A percentile compares a stretch with the other conserved stretches of the same genome.
Conservation (phyloP, 2,797 vertebrate genomes). For the Acanthiza pusilla region DNA sequence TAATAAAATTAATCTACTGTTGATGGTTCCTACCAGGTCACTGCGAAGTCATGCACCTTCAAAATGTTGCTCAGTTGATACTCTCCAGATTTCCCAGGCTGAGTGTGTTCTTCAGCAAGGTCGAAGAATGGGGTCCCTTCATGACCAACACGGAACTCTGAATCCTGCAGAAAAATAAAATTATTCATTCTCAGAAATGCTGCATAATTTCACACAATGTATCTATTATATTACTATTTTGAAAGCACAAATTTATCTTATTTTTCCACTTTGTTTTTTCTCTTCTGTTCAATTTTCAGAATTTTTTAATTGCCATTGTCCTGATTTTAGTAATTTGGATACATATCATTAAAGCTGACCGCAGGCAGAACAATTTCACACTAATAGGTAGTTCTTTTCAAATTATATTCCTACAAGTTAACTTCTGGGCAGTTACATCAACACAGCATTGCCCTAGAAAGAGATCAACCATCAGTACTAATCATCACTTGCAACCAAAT, state of each 20-base stretch:
- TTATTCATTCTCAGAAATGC: not conserved
- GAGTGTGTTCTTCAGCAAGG: not conserved
- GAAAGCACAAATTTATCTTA: not conserved
- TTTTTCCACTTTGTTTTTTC: not conserved
- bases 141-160: slow-evolving; percentile 51
- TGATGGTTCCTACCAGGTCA: slow-evolving; percentile 69
- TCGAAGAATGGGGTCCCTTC: not conserved
- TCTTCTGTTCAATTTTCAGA: not conserved
- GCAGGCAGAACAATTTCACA: not conserved
- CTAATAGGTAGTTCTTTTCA: not conserved
- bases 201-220: not conserved
- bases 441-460: not conserved
- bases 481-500: not conserved
- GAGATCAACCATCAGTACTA: not conserved
- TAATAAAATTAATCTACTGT: not conserved
- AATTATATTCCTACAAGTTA: not conserved
- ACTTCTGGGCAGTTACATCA: not conserved
- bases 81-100: slow-evolving; percentile 14
- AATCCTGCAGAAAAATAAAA: slow-evolving; percentile 58
- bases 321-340: not conserved
- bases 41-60: slow-evolving; percentile 66
- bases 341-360: not conserved
- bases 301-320: not conserved
- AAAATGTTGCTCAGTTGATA: slow-evolving; percentile 52
- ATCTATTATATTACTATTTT: not conserved